Conservation (phyloP, 2,113 vertebrate species). For the Lates calcarifer region DNA sequence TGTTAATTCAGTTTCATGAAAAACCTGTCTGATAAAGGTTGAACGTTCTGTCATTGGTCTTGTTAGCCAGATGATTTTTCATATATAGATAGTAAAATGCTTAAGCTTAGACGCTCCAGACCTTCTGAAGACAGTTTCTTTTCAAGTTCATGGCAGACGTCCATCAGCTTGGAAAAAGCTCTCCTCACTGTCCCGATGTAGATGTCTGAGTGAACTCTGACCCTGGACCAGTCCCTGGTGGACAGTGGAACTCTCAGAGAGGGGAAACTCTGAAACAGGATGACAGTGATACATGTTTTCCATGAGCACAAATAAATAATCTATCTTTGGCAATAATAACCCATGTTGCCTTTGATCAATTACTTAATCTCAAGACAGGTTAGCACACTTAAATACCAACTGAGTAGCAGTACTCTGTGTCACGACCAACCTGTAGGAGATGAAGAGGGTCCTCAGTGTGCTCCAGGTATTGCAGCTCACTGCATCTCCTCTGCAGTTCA, state of each 20-base stretch:
- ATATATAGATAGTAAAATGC: neutral
- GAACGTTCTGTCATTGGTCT: no score
- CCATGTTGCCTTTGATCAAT: no score
- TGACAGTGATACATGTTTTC: no score
- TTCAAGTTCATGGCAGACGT: conserved; percentile 34
- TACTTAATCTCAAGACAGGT: no score
- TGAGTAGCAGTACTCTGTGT: neutral
- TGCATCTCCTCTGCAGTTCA: conserved; percentile 46
- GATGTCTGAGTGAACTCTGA: conserved; percentile 8
- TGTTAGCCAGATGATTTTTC: neutral
- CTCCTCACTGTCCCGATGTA: conserved; percentile 45
- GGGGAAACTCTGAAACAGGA: conserved; percentile 39
- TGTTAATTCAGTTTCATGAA: neutral
- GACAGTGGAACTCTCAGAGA: conserved; percentile 14
- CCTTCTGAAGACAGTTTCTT: conserved; percentile 43
- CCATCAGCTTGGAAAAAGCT: conserved; percentile 47
- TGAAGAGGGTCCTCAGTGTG: conserved; percentile 51
- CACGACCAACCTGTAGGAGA: conserved; percentile 59
- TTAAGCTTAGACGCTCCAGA: no score
- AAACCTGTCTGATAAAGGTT: neutral
- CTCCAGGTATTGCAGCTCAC: conserved; percentile 58
- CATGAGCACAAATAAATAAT: no score
- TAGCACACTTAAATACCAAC: no score
- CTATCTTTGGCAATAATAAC: no score
- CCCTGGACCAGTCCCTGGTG: conserved; percentile 48